A percentile compares a stretch with the other conserved stretches of the same genome.
phyloP scores from a whole-genome alignment of 2,888 invertebrate species.

The Entomobrya multifasciata region DNA sequence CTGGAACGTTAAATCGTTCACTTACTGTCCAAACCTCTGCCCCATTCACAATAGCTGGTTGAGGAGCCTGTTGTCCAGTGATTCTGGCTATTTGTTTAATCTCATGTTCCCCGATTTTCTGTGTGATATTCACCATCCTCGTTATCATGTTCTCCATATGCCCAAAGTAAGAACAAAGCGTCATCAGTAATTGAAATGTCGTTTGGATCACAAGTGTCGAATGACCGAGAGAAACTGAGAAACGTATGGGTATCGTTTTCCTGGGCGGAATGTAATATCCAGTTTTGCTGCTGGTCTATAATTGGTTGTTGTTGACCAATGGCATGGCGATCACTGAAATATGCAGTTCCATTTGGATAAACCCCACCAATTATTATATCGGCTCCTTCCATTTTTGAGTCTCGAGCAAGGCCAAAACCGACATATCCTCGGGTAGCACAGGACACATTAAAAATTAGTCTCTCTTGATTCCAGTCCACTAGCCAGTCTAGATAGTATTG shows the following conservation, averaged over 20 bases:
- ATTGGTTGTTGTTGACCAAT: conserved; percentile 6
- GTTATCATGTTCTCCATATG: neutral
- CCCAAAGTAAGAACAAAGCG: neutral
- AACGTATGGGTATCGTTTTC: neutral
- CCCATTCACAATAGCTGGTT: too few relatives aligned
- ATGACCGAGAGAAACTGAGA: neutral
- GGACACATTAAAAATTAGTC: conserved; percentile 21
- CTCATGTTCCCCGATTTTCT: conserved; percentile 22
- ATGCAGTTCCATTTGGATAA: conserved; percentile 5
- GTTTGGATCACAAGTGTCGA: neutral
- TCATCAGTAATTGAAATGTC: neutral
- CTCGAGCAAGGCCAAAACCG: conserved; percentile 41
- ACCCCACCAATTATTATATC: conserved; percentile 69
- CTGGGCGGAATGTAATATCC: neutral
- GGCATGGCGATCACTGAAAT: conserved; percentile 39
- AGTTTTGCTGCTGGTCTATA: conserved; percentile 2
- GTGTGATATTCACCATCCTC: neutral
- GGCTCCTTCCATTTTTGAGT: conserved; percentile 42
- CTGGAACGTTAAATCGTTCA: neutral
- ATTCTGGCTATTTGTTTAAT: too few relatives aligned
- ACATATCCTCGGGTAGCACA: conserved; percentile 22
- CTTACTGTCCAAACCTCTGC: conserved; percentile 2
- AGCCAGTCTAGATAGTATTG: conserved; percentile 49
- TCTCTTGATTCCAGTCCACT: conserved; percentile 22
- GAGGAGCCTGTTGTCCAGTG: too few relatives aligned